Conservation (phyloP, 2,888 invertebrate species). For the Campoletis raptor region DNA sequence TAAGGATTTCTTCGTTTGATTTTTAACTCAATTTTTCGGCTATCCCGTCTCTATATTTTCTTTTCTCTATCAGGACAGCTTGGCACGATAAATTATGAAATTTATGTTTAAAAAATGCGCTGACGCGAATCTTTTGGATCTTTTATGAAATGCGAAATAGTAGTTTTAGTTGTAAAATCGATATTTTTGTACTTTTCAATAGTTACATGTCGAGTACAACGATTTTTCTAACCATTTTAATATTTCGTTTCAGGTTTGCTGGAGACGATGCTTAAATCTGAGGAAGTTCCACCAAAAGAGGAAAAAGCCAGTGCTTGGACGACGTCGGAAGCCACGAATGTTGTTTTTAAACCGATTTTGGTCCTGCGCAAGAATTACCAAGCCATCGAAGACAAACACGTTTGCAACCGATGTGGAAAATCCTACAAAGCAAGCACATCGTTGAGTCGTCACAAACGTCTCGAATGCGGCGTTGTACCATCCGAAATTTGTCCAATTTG, state of each 20-base stretch:
- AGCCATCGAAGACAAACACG: constrained; percentile 72
- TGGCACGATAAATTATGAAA: constrained; percentile 49
- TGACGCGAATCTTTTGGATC: neutral
- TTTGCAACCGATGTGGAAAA: constrained; percentile 84
- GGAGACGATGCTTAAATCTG: constrained; percentile 76
- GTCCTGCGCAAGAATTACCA: constrained; percentile 25
- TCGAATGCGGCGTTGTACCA: constrained; percentile 84
- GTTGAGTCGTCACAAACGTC: constrained; percentile 84
- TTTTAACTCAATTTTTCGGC: neutral
- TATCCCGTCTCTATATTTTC: constrained; percentile 13
- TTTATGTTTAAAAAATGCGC: constrained; percentile 6
- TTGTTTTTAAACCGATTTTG: constrained; percentile 39
- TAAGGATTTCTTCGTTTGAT: constrained; percentile 21
- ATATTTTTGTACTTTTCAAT: neutral
- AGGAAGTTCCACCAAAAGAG: constrained; percentile 62
- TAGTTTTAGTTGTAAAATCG: neutral
- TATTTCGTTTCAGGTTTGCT: constrained; percentile 78
- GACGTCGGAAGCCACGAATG: constrained; percentile 61
- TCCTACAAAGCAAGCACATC: constrained; percentile 83
- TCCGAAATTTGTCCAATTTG: constrained; percentile 84
- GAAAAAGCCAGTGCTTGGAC: constrained; percentile 62
- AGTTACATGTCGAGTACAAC: neutral
- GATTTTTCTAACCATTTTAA: constrained; percentile 46
- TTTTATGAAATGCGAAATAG: neutral
- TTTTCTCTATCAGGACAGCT: constrained; percentile 51